Evolutionary conservation across 2,888 invertebrate genomes (phyloP).

Genomic region (Luperina nickerlii): DNA sequence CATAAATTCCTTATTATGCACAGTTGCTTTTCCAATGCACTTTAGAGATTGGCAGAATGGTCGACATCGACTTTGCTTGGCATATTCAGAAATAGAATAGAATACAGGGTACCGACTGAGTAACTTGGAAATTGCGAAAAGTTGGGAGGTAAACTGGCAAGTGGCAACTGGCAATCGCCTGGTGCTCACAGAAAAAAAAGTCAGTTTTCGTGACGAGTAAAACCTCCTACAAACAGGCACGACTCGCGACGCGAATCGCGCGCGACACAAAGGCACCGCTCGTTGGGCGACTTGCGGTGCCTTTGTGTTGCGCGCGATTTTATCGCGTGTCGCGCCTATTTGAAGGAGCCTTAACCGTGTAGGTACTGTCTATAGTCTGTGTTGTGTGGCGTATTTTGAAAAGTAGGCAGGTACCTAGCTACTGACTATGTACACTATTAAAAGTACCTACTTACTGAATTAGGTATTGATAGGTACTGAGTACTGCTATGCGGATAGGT

Average conservation of each 20-base stretch:
- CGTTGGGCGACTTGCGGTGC: too few relatives aligned
- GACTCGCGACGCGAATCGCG: too few relatives aligned
- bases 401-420: background rate
- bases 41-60: background rate
- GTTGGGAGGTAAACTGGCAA: background rate
- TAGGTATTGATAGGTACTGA: constrained; percentile 3
- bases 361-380: background rate
- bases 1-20: background rate
- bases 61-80: background rate
- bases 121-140: background rate
- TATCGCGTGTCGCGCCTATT: too few relatives aligned
- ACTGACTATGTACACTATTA: background rate
- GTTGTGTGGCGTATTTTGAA: background rate
- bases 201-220: background rate
- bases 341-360: too few relatives aligned
- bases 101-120: background rate
- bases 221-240: too few relatives aligned
- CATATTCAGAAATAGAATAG: background rate
- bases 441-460: constrained; percentile 13
- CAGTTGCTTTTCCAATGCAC: background rate
- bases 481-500: constrained; percentile 40
- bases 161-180: background rate
- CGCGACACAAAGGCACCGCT: too few relatives aligned
- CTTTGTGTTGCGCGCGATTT: too few relatives aligned
- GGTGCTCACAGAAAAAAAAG: background rate